These are phyloP conservation scores for Dendroctonus valens DNA, from an alignment of 1,140 invertebrate genomes.

Conservation along the genomic window DNA sequence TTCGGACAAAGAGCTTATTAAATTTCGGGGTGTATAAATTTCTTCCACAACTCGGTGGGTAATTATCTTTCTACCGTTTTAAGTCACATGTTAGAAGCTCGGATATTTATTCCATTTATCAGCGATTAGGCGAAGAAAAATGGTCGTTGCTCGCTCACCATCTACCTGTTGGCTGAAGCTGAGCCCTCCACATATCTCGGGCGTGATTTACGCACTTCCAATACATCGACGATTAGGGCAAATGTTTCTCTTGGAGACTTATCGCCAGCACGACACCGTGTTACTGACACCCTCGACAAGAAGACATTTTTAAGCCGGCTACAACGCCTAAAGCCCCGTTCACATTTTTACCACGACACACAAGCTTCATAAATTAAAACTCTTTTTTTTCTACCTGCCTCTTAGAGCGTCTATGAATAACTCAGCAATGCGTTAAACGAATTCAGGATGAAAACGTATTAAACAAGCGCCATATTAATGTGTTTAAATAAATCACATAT, in stretches of 20 bases:
- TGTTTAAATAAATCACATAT: too few relatives aligned
- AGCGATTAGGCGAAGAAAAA: not conserved
- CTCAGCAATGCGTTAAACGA: too few relatives aligned
- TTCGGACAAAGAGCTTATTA: slow-evolving; percentile 8
- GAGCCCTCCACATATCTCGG: slow-evolving; percentile 5
- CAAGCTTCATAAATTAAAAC: too few relatives aligned
- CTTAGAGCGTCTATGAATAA: too few relatives aligned
- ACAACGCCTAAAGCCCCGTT: slow-evolving; percentile 9
- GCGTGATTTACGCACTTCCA: slow-evolving; percentile 31
- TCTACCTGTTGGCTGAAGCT: slow-evolving; percentile 11
- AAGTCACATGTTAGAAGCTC: not conserved
- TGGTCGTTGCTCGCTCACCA: not conserved
- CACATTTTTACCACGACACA: not conserved
- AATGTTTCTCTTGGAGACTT: slow-evolving; percentile 27
- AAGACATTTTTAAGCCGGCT: slow-evolving; percentile 19
- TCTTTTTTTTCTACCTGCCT: too few relatives aligned
- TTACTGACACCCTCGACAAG: slow-evolving; percentile 26
- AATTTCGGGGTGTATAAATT: slow-evolving; percentile 24
- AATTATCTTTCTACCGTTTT: slow-evolving; percentile 19
- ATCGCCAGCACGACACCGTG: slow-evolving; percentile 27
- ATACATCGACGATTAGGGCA: slow-evolving; percentile 29
- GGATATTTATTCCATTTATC: too few relatives aligned
- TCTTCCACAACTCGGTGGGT: slow-evolving; percentile 14
- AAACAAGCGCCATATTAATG: too few relatives aligned
- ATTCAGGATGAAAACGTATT: too few relatives aligned